phyloP scores from a whole-genome alignment of 1,140 invertebrate species.

The Panagrolaimus sp. region DNA sequence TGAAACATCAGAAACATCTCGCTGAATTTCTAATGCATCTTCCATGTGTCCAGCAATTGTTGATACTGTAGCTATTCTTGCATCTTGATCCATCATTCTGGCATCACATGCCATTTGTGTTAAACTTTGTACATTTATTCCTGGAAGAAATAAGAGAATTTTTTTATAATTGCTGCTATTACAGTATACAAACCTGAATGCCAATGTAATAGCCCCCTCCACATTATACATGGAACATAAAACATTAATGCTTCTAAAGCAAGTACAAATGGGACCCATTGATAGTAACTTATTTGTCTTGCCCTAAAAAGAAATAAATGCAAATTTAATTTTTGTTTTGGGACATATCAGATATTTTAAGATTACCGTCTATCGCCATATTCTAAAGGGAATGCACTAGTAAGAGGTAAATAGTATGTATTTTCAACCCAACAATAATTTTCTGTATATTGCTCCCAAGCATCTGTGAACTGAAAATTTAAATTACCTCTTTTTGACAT shows the following conservation, averaged over 20 bases:
- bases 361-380: conserved; percentile 54
- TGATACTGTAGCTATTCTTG: conserved; percentile 52
- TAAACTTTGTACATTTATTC: conserved; percentile 56
- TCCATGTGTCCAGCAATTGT: conserved; percentile 59
- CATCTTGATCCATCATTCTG: conserved; percentile 57
- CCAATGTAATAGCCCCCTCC: conserved; percentile 59
- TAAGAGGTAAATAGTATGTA: conserved; percentile 57
- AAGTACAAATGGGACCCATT: conserved; percentile 62
- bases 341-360: neutral
- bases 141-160: conserved; percentile 37
- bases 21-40: conserved; percentile 55
- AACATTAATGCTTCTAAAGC: conserved; percentile 63
- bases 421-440: conserved; percentile 59
- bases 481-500: too few relatives aligned
- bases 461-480: conserved; percentile 59
- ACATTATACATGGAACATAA: conserved; percentile 62
- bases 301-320: conserved; percentile 46
- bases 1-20: conserved; percentile 41
- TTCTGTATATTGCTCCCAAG: conserved; percentile 57
- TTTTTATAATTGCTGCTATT: neutral
- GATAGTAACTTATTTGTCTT: conserved; percentile 60
- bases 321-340: conserved; percentile 10
- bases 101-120: conserved; percentile 58
- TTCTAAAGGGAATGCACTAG: conserved; percentile 56
- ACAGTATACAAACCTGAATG: conserved; percentile 50